phyloP scores from a whole-genome alignment of 2,888 invertebrate species.

The Amblyjoppa proteus region DNA sequence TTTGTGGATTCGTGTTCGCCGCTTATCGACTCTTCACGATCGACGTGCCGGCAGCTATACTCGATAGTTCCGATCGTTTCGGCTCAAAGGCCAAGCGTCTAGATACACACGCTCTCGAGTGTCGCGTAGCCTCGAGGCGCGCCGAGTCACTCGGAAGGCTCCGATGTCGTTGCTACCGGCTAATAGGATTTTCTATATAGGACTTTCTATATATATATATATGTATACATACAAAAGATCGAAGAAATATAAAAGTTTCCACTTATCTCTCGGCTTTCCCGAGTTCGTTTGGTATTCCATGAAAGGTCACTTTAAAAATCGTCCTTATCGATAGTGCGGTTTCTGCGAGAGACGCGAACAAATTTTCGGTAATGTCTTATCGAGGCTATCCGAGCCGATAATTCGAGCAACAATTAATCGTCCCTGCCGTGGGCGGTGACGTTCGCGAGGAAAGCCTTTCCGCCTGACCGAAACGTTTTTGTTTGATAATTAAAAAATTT shows the following conservation, averaged over 20 bases:
- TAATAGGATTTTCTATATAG: conserved; percentile 5
- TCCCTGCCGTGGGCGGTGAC: not conserved
- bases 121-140: not conserved
- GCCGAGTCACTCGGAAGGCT: not conserved
- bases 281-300: not conserved
- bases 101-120: conserved; percentile 4
- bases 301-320: not conserved
- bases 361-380: not conserved
- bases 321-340: not conserved
- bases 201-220: not conserved
- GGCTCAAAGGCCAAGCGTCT: not conserved
- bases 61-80: conserved; percentile 27
- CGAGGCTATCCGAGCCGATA: not conserved
- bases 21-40: not conserved
- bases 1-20: not conserved
- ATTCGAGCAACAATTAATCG: conserved; percentile 37
- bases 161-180: not conserved
- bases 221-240: not conserved
- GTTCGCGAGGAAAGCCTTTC: conserved; percentile 11
- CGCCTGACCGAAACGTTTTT: conserved; percentile 38
- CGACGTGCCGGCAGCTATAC: not conserved
- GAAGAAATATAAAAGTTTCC: not conserved
- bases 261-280: not conserved
- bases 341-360: not conserved
- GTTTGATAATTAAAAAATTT: conserved; percentile 70